Conservation (phyloP, 2,113 vertebrate genomes). For the Pygathrix nemaeus region DNA sequence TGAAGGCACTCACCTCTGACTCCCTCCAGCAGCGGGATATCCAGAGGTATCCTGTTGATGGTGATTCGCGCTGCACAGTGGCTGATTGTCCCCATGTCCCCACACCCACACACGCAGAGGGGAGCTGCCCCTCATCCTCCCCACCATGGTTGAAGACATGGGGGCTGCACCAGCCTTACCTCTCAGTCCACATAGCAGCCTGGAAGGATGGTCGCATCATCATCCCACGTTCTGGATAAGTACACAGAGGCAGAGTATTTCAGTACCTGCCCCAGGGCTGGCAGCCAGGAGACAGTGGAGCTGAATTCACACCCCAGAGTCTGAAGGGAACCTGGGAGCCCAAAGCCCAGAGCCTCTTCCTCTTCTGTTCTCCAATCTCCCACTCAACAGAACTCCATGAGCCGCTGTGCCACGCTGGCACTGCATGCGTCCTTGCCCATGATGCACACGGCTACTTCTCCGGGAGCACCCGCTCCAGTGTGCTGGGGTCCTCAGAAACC, state of each 20-base stretch:
- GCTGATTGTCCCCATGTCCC: fast-evolving
- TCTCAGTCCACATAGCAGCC: neutral
- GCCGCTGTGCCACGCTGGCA: fast-evolving
- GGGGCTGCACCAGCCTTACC: neutral
- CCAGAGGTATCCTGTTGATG: fast-evolving
- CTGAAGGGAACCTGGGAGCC: neutral
- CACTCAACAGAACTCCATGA: neutral
- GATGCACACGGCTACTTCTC: too few species aligned
- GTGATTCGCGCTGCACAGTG: fast-evolving
- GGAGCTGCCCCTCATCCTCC: fast-evolving
- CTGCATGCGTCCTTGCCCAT: neutral
- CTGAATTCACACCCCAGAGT: neutral
- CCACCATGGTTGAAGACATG: fast-evolving
- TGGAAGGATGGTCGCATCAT: fast-evolving
- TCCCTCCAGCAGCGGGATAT: fast-evolving
- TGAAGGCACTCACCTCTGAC: fast-evolving
- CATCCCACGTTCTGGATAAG: neutral
- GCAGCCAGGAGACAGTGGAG: fast-evolving
- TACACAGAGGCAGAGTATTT: neutral
- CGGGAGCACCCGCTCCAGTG: too few species aligned
- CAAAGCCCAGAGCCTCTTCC: neutral
- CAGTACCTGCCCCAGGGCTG: neutral
- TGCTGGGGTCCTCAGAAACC: neutral
- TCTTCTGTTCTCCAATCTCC: neutral
- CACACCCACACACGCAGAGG: fast-evolving